Evolutionary conservation across 2,888 invertebrate species (phyloP).

Genomic region (Aphidius colemani): DNA sequence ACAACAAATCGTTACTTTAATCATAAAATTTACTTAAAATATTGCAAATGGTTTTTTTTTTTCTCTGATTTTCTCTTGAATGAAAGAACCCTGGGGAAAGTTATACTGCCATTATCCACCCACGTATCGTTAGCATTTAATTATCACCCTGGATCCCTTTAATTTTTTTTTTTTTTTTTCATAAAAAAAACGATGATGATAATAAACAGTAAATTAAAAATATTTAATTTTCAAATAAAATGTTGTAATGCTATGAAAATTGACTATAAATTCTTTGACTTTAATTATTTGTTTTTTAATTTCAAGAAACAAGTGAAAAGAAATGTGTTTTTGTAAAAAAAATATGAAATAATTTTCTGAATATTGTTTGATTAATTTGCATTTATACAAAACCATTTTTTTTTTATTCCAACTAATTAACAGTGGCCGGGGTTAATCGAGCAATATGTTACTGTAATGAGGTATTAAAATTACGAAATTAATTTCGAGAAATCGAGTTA

Average conservation of each 20-base stretch:
- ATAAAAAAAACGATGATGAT: background rate
- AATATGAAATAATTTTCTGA: conserved; percentile 3
- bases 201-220: conserved; percentile 9
- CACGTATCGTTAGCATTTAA: conserved; percentile 43
- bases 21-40: too few relatives aligned
- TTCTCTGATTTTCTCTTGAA: background rate
- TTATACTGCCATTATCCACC: conserved; percentile 29
- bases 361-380: conserved; percentile 42
- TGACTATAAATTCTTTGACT: too few relatives aligned
- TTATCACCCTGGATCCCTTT: conserved; percentile 29
- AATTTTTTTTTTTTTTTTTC: conserved; percentile 31
- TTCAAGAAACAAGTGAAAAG: too few relatives aligned
- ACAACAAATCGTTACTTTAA: too few relatives aligned
- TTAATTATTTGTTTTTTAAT: too few relatives aligned
- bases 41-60: too few relatives aligned
- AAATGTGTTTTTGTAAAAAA: background rate
- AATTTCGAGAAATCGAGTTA: conserved; percentile 28
- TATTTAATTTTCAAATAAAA: too few relatives aligned
- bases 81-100: conserved; percentile 3
- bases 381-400: background rate
- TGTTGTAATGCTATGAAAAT: too few relatives aligned
- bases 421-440: conserved; percentile 44
- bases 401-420: conserved; percentile 40
- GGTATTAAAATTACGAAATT: conserved; percentile 49
- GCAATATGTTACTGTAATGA: conserved; percentile 50